phyloP scores from a whole-genome alignment of 2,888 invertebrate genomes.

The Alsophila aescularia region DNA sequence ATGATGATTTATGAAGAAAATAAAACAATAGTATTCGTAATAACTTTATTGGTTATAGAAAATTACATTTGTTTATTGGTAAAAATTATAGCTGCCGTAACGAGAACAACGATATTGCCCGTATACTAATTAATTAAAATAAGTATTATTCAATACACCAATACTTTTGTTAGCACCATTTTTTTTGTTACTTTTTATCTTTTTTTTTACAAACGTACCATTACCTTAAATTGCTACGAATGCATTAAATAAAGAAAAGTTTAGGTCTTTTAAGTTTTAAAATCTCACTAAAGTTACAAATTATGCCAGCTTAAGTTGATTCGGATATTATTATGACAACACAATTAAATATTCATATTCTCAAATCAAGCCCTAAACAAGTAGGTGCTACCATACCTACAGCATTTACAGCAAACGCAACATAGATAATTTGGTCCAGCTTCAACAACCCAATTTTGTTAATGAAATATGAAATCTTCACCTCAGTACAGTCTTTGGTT shows the following conservation, averaged over 20 bases:
- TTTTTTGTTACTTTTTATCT: constrained; percentile 62
- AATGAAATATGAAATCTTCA: constrained; percentile 63
- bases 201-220: constrained; percentile 75
- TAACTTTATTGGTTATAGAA: constrained; percentile 73
- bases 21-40: constrained; percentile 45
- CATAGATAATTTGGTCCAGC: constrained; percentile 74
- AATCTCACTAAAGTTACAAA: constrained; percentile 55
- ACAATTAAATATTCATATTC: constrained; percentile 53
- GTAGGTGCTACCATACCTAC: constrained; percentile 25
- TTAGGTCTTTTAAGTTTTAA: constrained; percentile 67
- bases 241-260: constrained; percentile 64
- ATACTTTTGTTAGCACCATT: constrained; percentile 81
- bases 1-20: constrained; percentile 36
- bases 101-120: constrained; percentile 71
- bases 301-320: constrained; percentile 57
- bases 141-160: constrained; percentile 65
- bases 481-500: constrained; percentile 81
- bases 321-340: constrained; percentile 44
- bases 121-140: constrained; percentile 62
- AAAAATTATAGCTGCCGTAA: constrained; percentile 72
- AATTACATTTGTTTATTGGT: constrained; percentile 67
- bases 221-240: constrained; percentile 76
- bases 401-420: constrained; percentile 49
- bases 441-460: constrained; percentile 68
- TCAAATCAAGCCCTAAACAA: constrained; percentile 10